phyloP scores from a whole-genome alignment of 2,113 vertebrate genomes.

The Bos indicus region DNA sequence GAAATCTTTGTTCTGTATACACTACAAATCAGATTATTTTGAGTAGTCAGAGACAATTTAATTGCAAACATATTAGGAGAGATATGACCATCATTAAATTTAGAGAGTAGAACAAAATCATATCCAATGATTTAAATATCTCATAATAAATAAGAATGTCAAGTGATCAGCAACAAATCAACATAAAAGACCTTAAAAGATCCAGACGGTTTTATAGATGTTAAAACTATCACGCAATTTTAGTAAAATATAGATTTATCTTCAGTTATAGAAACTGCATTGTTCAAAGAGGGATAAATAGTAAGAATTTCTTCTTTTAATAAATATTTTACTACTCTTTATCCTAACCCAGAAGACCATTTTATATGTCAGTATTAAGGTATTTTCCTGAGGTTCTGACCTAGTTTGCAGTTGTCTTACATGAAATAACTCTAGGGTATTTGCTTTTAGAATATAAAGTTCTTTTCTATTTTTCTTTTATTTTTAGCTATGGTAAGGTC shows the following conservation, averaged over 20 bases:
- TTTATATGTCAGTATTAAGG: not conserved
- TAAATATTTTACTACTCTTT: not conserved
- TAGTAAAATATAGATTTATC: not conserved
- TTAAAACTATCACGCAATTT: not conserved
- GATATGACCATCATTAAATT: not conserved
- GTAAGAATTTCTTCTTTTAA: not conserved
- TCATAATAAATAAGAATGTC: conserved; percentile 8
- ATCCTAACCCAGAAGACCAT: not conserved
- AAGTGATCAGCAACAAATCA: not conserved
- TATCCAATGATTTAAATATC: not conserved
- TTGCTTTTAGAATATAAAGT: not conserved
- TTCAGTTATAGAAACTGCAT: not conserved
- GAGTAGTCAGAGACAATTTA: conserved; percentile 27
- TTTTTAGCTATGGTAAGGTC: not conserved
- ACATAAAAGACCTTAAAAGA: not conserved
- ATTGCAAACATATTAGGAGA: conserved; percentile 44
- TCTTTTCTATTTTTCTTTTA: not conserved
- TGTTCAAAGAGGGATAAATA: not conserved
- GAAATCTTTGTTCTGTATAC: not conserved
- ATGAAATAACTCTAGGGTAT: not conserved
- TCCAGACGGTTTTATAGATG: not conserved
- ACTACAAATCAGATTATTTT: conserved; percentile 42
- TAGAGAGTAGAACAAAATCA: not conserved
- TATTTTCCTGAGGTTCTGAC: not conserved
- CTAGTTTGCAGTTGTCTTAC: not conserved